Percentiles rank a stretch among this genome's conserved stretches.
These are phyloP conservation scores for Cygnus atratus DNA, from an alignment of 2,113 vertebrate genomes.

Conservation along the genomic window DNA sequence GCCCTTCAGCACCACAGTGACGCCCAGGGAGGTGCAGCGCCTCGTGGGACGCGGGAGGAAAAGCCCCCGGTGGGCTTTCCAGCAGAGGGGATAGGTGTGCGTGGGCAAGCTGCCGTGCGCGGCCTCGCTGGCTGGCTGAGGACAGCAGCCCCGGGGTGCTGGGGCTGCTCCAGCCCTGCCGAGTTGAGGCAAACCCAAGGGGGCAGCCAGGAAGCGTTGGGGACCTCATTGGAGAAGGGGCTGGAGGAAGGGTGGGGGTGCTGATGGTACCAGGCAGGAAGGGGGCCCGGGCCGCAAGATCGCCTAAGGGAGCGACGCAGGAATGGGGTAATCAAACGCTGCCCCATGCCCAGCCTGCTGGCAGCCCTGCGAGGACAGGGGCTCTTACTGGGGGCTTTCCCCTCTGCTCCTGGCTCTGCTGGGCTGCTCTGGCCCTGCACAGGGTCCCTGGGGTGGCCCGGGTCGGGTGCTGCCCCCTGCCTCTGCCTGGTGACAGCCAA, in stretches of 20 bases:
- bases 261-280: neutral
- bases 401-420: neutral
- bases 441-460: accelerated
- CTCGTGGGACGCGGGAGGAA: accelerated
- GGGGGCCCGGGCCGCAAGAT: neutral
- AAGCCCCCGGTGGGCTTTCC: neutral
- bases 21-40: accelerated
- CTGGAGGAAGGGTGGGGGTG: accelerated
- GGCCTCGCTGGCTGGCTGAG: accelerated
- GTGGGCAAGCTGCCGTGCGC: too few species aligned
- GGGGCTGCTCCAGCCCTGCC: neutral
- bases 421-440: neutral
- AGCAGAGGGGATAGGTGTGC: neutral
- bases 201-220: neutral
- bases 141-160: accelerated
- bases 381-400: neutral
- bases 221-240: neutral
- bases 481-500: neutral
- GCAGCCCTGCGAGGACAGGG: neutral
- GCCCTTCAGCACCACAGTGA: accelerated
- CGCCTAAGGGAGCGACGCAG: too few species aligned
- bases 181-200: neutral
- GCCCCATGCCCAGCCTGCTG: neutral
- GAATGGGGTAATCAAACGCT: neutral
- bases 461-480: neutral